A percentile compares a stretch with the other conserved stretches of the same genome.
Evolutionary conservation across 2,797 vertebrate species (phyloP).

Genomic region (Enteromius trimaculatus): DNA sequence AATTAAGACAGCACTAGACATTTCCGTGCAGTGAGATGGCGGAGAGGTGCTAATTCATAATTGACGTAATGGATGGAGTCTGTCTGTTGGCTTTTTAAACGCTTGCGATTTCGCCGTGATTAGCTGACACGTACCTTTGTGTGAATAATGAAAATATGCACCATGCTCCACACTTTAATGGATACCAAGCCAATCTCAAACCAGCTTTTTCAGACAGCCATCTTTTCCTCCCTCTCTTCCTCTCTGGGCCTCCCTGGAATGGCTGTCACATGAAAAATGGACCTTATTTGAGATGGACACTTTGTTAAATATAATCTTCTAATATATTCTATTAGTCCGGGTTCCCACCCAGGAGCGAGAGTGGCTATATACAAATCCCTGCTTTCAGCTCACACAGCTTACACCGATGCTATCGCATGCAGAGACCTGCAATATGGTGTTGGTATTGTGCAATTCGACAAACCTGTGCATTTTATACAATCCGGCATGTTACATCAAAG

Average conservation of each 20-base stretch:
- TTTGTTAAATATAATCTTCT: conserved; percentile 76
- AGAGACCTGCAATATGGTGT: conserved; percentile 54
- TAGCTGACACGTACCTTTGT: conserved; percentile 84
- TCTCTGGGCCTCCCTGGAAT: conserved; percentile 81
- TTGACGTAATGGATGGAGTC: conserved; percentile 91
- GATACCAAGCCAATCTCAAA: conserved; percentile 82
- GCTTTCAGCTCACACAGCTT: conserved; percentile 37
- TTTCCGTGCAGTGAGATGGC: conserved; percentile 78
- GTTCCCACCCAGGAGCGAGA: conserved; percentile 51
- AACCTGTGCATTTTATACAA: conserved; percentile 50
- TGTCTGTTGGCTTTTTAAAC: conserved; percentile 88
- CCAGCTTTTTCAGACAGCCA: conserved; percentile 55
- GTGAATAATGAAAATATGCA: conserved; percentile 83
- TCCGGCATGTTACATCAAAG: conserved; percentile 55
- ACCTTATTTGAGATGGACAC: conserved; percentile 80
- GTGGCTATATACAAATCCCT: conserved; percentile 34
- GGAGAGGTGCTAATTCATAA: conserved; percentile 87
- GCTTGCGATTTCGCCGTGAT: conserved; percentile 83
- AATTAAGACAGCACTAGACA: conserved; percentile 89
- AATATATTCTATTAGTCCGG: conserved; percentile 58
- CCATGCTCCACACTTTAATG: conserved; percentile 77
- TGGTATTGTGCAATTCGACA: conserved; percentile 50
- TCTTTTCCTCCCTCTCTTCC: conserved; percentile 73
- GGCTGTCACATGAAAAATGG: conserved; percentile 84
- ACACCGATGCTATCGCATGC: conserved; percentile 31